phyloP scores from a whole-genome alignment of 2,797 vertebrate species.

The Chrosomus eos region DNA sequence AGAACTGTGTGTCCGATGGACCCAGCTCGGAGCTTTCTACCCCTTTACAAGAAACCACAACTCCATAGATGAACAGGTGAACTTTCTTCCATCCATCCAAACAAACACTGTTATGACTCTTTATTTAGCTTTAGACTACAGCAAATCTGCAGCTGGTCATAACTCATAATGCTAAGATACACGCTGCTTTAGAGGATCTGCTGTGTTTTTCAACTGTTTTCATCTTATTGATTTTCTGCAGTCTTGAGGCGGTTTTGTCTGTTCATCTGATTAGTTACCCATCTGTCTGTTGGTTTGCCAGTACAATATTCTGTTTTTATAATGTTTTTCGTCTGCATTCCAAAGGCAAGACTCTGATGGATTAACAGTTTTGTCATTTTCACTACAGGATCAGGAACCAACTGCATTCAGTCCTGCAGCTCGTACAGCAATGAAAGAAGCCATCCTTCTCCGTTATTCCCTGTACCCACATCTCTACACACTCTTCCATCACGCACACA shows the following conservation, averaged over 20 bases:
- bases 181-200: not conserved
- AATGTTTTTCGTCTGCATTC: not conserved
- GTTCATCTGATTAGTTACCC: not conserved
- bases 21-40: conserved; percentile 89
- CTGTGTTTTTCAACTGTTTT: not conserved
- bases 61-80: conserved; percentile 44
- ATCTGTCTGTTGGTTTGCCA: conserved; percentile 9
- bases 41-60: conserved; percentile 91
- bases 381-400: conserved; percentile 82
- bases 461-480: conserved; percentile 87
- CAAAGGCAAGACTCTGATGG: not conserved
- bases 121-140: not conserved
- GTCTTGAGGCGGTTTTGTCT: not conserved
- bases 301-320: conserved; percentile 5
- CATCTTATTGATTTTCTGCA: not conserved
- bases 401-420: conserved; percentile 77
- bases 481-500: conserved; percentile 85
- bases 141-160: not conserved
- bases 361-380: not conserved
- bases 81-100: not conserved
- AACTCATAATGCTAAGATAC: not conserved
- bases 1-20: conserved; percentile 89
- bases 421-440: conserved; percentile 81
- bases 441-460: conserved; percentile 84
- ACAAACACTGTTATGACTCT: not conserved